Evolutionary conservation across 2,888 invertebrate genomes (phyloP), one percentile per base, ranked within the genome.

Genomic region (Flexamia atlantica): DNA sequence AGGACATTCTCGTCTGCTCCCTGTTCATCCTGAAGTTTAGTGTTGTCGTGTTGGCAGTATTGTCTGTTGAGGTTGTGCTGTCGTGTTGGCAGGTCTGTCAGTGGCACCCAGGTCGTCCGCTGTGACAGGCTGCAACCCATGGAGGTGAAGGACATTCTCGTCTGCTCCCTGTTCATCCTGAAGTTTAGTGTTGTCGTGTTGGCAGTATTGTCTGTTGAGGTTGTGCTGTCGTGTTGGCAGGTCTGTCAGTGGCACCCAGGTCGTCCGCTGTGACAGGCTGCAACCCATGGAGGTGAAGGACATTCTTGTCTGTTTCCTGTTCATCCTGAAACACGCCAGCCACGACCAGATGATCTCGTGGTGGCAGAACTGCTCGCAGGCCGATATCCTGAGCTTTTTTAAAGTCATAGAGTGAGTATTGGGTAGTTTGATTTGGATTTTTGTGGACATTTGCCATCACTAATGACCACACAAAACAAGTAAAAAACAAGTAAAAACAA

Each of bases 301-400:
- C 90, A 93, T 98, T 86, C 92, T 98, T 82, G 91, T 97, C 83
- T 96, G 97, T 89, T 97, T 98, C 91, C 92, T 99, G 85, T 98
- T 97, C 90, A 95, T 98, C 83, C 92, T 98, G 85, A 98, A 97
- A 90, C 96, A 98, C 90, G 91, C 98, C 87, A 96, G 96, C 64
- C 97, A 98, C 89, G 97, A 97, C 86, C 95, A 97, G 88, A 93
- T 98, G 84, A 93, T 97, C 81, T 94, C 95, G 64, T 98, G 97
- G 97, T 98, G 98, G 97, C 95, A 95, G 89, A 96, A 96, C 87
- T 96, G 95, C 88, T 93, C 94, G 0, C 95, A 95, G 86, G 92
- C 93, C 23, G 97, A 98, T 88, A 94, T 97, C 28, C 92, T 97
- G 57, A 94, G 95, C 84, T 98, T 98, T 90, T 97, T 98, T 89